Evolutionary conservation across 1,140 invertebrate species (phyloP), one percentile per base, ranked within the genome.

Genomic region (Dolichoris vasculosae): DNA sequence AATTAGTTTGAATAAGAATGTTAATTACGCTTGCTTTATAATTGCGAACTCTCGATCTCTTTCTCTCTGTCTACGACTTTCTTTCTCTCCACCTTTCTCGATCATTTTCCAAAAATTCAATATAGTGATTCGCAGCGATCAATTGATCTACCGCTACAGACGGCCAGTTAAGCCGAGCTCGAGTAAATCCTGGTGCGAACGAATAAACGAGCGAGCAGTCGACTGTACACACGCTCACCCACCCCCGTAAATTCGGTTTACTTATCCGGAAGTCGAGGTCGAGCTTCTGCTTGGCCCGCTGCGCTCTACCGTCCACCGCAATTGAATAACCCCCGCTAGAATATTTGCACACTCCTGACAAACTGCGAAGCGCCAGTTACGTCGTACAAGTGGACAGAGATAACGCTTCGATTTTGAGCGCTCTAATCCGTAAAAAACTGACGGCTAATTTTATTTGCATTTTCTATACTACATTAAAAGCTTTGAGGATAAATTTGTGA

Each of bases 241-340:
- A 78, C 73, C 73, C 82, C 87, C 88, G 88, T 87, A 89, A 92
- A 92, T 92, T 90, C 85, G 89, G 90, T 93, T 92, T 91, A 91
- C 89, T 92, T 91, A 92, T 91, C 86, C 88, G 88, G 88, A 90
- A 90, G 90, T 91, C 89, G 82, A 87, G 86, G 89, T 69, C 55
- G 84, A 82, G 63, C 63, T 55, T 48, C 43, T 63, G 67, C 64
- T 46, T 79, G 40, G 79, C 85, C 89, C 87, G 89, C 85, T 87
- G 87, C 87, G 84, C 88, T 80, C 46, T 38, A 55, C 86, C 75
- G 86, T 88, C 90, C 87, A 89, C 90, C 91, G 89, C 90, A 91
- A 92, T 92, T 91, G 91, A 92, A 92, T 93, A 83, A 86, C 80
- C 75, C 30, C 86, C 48, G 26, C 86, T 78, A 83, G 89, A 90